These are phyloP conservation scores for Corydoras sp. DNA, from an alignment of 2,113 vertebrate genomes.

Conservation along the genomic window DNA sequence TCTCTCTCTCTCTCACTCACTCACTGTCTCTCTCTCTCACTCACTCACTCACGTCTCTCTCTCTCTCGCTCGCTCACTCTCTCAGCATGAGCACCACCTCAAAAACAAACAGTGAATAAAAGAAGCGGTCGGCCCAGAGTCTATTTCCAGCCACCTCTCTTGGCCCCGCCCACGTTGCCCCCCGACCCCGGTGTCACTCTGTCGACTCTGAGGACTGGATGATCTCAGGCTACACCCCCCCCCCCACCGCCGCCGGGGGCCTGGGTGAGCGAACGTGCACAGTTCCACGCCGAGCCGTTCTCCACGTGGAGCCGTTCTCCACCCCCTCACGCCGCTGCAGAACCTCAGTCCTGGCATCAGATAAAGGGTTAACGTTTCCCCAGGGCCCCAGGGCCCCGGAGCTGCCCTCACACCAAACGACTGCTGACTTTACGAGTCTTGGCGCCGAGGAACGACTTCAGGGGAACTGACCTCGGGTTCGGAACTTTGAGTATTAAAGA, in stretches of 20 bases:
- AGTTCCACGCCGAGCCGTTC: conserved; percentile 3
- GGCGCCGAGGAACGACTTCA: background rate
- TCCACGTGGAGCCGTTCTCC: conserved; percentile 2
- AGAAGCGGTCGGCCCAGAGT: no score
- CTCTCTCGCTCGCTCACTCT: background rate
- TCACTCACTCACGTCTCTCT: background rate
- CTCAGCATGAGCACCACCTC: background rate
- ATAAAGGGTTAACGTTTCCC: background rate
- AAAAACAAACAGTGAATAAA: conserved; percentile 1
- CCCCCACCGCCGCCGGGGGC: conserved; percentile 8
- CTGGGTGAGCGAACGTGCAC: conserved; percentile 5
- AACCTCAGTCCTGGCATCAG: background rate
- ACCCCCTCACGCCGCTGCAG: conserved; percentile 8
- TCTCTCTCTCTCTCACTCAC: no score
- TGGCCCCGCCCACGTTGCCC: conserved; percentile 2
- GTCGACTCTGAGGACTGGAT: conserved; percentile 33
- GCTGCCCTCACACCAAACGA: background rate
- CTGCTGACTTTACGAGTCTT: background rate
- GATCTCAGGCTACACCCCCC: conserved; percentile 24
- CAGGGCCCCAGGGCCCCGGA: background rate
- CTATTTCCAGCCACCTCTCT: no score
- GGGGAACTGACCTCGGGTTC: no score
- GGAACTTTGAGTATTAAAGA: no score
- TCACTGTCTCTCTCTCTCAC: no score
- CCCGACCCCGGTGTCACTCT: conserved; percentile 22